Evolutionary conservation across 2,888 invertebrate genomes (phyloP).

Genomic region (Lucinisca nassula): DNA sequence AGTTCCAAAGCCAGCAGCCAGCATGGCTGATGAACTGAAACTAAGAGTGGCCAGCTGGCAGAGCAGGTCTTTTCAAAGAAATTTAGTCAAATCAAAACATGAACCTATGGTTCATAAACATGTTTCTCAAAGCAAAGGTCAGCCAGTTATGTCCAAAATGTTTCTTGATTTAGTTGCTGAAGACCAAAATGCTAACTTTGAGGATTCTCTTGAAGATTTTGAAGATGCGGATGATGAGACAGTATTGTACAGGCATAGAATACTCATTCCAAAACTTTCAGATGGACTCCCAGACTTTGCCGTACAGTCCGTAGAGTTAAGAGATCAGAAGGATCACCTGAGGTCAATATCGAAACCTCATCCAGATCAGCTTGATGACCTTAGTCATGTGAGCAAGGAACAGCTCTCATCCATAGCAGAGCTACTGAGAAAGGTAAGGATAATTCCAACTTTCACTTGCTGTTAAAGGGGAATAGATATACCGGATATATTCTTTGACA

Average conservation of each 20-base stretch:
- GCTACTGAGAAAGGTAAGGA: constrained; percentile 83
- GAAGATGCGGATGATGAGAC: not conserved
- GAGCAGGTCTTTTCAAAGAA: constrained; percentile 53
- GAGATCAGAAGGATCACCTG: constrained; percentile 77
- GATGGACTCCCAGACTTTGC: constrained; percentile 70
- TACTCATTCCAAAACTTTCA: constrained; percentile 54
- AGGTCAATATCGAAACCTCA: constrained; percentile 77
- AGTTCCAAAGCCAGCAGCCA: constrained; percentile 34
- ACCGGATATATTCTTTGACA: too few relatives aligned
- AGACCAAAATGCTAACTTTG: not conserved
- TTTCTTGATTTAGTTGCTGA: not conserved
- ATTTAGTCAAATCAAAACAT: constrained; percentile 1
- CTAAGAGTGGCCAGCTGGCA: constrained; percentile 40
- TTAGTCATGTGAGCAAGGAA: constrained; percentile 72
- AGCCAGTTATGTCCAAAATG: not conserved
- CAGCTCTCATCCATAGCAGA: constrained; percentile 79
- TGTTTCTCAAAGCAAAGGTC: not conserved
- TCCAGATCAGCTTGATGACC: constrained; percentile 76
- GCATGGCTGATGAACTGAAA: constrained; percentile 66
- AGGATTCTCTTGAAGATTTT: not conserved
- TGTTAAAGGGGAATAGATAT: too few relatives aligned
- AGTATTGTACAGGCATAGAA: not conserved
- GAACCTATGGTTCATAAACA: not conserved
- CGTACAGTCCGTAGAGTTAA: constrained; percentile 77
- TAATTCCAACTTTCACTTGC: too few relatives aligned